Conservation (phyloP, 2,113 vertebrate genomes). For the Glaucidium brasilianum region DNA sequence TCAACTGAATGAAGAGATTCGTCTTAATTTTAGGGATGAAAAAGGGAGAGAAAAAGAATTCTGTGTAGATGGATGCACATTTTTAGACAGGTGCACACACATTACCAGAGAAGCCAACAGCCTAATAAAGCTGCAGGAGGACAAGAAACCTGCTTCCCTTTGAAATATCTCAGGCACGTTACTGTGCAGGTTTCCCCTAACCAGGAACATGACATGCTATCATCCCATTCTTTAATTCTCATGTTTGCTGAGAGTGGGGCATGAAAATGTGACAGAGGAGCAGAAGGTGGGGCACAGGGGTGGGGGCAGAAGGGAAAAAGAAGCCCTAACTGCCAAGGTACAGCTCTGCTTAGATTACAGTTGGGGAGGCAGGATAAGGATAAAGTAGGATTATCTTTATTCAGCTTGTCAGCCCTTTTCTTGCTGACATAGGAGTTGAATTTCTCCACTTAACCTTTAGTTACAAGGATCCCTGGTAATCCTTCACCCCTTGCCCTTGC, state of each 20-base stretch:
- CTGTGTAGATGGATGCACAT: not conserved
- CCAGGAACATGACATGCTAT: not conserved
- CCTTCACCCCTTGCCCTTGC: not conserved
- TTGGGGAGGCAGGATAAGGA: not conserved
- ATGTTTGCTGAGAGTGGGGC: not conserved
- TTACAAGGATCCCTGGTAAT: not conserved
- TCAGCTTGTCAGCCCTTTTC: not conserved
- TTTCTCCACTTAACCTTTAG: not conserved
- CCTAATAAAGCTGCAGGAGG: not conserved
- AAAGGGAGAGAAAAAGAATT: not conserved
- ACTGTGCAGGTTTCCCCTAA: not conserved
- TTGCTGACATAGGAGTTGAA: not conserved
- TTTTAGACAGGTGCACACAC: not conserved
- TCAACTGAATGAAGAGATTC: not conserved
- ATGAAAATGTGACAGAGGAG: not conserved
- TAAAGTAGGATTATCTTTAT: not conserved
- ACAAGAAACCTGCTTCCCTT: not conserved
- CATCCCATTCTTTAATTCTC: not conserved
- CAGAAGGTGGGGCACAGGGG: not conserved
- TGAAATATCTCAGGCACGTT: not conserved
- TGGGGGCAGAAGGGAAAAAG: not conserved
- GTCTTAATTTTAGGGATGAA: not conserved
- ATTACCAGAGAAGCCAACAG: not conserved
- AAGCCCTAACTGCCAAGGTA: not conserved
- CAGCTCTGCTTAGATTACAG: not conserved